Conservation (phyloP, 2,888 invertebrate genomes). For the Epirrhoe tristata region DNA sequence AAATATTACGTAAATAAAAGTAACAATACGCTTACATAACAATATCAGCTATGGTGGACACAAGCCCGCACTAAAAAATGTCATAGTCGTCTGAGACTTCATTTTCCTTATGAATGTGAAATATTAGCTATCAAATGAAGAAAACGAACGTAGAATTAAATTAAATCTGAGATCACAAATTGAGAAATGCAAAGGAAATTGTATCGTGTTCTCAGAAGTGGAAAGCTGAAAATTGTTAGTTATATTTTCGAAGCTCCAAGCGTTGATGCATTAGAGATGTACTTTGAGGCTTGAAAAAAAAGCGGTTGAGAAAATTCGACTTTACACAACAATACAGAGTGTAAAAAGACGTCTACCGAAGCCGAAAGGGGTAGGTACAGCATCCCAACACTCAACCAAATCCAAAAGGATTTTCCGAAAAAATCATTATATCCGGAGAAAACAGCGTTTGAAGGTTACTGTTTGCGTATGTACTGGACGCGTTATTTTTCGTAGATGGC, state of each 20-base stretch:
- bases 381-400: no score
- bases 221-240: conserved; percentile 26
- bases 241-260: not conserved
- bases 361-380: no score
- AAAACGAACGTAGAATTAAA: conserved; percentile 41
- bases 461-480: no score
- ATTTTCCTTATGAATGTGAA: conserved; percentile 45
- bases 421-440: no score
- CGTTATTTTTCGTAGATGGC: no score
- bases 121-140: conserved; percentile 46
- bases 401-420: no score
- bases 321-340: no score
- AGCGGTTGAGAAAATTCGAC: not conserved
- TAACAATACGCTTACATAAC: no score
- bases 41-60: conserved; percentile 5
- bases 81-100: conserved; percentile 36
- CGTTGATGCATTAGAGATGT: conserved; percentile 22
- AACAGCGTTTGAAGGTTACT: no score
- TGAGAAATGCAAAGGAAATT: conserved; percentile 23
- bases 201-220: not conserved
- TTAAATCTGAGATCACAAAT: conserved; percentile 37
- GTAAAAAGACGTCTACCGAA: no score
- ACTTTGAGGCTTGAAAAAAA: conserved; percentile 10
- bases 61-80: conserved; percentile 23
- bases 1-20: no score